Percentiles rank a stretch among this genome's conserved stretches.
phyloP scores from a whole-genome alignment of 2,888 invertebrate genomes.

The Parnassius glacialis region DNA sequence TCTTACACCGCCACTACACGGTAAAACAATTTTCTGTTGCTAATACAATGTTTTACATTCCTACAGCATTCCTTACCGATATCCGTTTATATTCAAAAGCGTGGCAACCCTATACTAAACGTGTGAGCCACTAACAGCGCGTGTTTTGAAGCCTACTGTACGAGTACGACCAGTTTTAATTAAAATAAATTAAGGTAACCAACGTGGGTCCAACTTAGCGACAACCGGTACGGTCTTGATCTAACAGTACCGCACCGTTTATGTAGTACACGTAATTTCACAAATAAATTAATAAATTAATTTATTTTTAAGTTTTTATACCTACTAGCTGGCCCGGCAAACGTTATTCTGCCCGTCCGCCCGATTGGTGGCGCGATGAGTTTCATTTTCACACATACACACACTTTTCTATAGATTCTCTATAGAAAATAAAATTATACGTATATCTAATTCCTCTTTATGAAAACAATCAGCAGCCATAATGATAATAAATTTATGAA shows the following conservation, averaged over 20 bases:
- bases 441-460: too few relatives aligned
- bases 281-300: neutral
- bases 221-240: conserved; percentile 19
- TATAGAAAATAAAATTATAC: too few relatives aligned
- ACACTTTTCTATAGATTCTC: too few relatives aligned
- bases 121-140: conserved; percentile 6
- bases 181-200: conserved; percentile 42
- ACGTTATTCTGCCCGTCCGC: too few relatives aligned
- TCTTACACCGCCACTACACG: too few relatives aligned
- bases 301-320: neutral
- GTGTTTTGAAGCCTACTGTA: conserved; percentile 31
- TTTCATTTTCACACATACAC: too few relatives aligned
- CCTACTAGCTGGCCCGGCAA: too few relatives aligned
- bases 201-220: conserved; percentile 17
- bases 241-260: conserved; percentile 23
- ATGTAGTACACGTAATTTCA: neutral
- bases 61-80: neutral
- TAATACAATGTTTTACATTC: too few relatives aligned
- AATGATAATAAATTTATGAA: too few relatives aligned
- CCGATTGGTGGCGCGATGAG: too few relatives aligned
- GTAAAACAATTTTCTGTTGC: too few relatives aligned
- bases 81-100: neutral
- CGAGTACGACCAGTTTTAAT: conserved; percentile 39
- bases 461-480: too few relatives aligned
- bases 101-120: neutral